phyloP scores from a whole-genome alignment of 2,797 vertebrate species.

The Sebastes jordani region DNA sequence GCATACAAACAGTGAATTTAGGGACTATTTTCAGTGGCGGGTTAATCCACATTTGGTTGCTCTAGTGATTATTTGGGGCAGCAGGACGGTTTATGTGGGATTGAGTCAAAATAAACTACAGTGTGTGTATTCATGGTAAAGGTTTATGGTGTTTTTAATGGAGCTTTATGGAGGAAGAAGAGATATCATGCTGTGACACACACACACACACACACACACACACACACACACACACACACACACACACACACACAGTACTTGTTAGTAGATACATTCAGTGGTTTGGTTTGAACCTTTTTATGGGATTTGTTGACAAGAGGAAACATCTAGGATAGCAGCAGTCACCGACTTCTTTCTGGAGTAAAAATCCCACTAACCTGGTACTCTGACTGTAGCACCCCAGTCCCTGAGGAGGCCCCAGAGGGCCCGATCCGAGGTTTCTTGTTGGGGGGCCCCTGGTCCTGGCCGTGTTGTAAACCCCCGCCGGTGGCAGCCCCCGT shows the following conservation, averaged over 20 bases:
- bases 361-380: conserved; percentile 83
- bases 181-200: fast-evolving
- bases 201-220: too few species aligned
- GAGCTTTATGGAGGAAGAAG: too few species aligned
- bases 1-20: background rate
- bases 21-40: background rate
- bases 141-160: background rate
- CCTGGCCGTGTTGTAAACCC: conserved; percentile 90
- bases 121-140: background rate
- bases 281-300: too few species aligned
- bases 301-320: too few species aligned
- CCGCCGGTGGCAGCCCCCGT: conserved; percentile 63
- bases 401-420: conserved; percentile 89
- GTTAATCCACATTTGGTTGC: background rate
- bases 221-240: too few species aligned
- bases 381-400: conserved; percentile 93
- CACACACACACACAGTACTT: too few species aligned
- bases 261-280: too few species aligned
- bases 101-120: background rate
- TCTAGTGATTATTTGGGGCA: background rate
- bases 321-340: too few species aligned
- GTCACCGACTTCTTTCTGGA: too few species aligned
- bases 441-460: conserved; percentile 94
- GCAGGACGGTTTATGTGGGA: background rate
- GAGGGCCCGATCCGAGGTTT: conserved; percentile 94